Percentiles rank a stretch among this genome's conserved stretches.
These are phyloP conservation scores for Forbesichthys papilliferus DNA, from an alignment of 2,113 vertebrate species.

Conservation along the genomic window DNA sequence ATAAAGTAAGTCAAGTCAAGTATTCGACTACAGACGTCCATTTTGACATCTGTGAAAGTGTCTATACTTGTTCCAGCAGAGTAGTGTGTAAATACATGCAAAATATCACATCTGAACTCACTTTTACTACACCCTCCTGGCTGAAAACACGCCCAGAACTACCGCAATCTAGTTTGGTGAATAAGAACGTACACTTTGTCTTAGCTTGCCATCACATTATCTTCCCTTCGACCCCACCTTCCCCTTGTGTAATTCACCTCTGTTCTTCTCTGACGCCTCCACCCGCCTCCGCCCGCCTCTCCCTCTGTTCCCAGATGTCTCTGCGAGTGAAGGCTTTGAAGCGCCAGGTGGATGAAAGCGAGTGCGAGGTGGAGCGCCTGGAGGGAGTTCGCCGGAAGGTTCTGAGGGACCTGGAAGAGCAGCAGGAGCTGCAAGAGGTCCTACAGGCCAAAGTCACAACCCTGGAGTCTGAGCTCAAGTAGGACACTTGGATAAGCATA, in stretches of 20 bases:
- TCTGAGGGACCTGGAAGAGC: slow-evolving; percentile 89
- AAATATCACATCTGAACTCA: neutral
- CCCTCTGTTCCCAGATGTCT: slow-evolving; percentile 77
- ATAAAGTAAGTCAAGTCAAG: no score
- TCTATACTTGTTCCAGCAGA: neutral
- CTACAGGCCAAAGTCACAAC: slow-evolving; percentile 82
- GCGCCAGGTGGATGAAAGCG: slow-evolving; percentile 89
- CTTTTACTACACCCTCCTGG: no score
- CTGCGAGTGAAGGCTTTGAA: slow-evolving; percentile 92
- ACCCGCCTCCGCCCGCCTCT: slow-evolving; percentile 40
- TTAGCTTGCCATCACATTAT: neutral
- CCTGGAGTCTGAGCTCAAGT: slow-evolving; percentile 84
- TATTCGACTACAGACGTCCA: no score
- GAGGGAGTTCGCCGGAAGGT: slow-evolving; percentile 86
- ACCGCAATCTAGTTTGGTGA: neutral
- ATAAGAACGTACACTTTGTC: neutral
- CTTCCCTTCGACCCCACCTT: neutral
- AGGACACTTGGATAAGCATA: slow-evolving; percentile 1
- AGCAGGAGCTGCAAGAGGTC: slow-evolving; percentile 86
- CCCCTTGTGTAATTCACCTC: slow-evolving; percentile 30
- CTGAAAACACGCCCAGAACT: neutral
- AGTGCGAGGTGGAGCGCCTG: slow-evolving; percentile 91
- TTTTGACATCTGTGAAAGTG: neutral
- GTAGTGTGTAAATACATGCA: neutral
- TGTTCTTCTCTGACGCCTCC: slow-evolving; percentile 50